These are phyloP conservation scores for Onychomys leucogaster DNA, from an alignment of 2,797 vertebrate genomes.

Conservation along the genomic window DNA sequence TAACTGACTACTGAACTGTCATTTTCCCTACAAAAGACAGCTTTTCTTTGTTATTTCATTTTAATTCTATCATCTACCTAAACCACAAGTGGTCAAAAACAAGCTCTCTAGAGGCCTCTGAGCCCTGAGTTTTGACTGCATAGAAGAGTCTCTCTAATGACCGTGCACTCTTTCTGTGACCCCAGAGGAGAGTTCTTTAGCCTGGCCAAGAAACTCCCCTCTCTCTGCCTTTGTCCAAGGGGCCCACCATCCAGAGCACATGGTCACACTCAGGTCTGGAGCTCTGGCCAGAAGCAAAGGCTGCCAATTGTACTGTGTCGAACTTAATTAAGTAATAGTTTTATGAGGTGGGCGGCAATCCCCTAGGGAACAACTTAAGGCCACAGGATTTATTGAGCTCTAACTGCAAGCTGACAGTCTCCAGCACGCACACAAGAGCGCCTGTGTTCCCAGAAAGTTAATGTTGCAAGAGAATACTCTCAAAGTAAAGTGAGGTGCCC, in stretches of 20 bases:
- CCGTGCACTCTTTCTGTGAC: slow-evolving; percentile 53
- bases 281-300: slow-evolving; percentile 58
- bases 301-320: slow-evolving; percentile 69
- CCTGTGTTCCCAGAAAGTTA: slow-evolving; percentile 28
- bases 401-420: slow-evolving; percentile 73
- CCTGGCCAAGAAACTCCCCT: background rate
- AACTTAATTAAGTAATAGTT: slow-evolving; percentile 86
- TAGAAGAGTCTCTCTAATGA: slow-evolving; percentile 17
- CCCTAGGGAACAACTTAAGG: slow-evolving; percentile 78
- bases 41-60: slow-evolving; percentile 66
- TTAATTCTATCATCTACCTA: background rate
- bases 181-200: slow-evolving; percentile 67
- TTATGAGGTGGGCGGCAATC: slow-evolving; percentile 84
- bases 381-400: slow-evolving; percentile 82
- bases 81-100: slow-evolving; percentile 24
- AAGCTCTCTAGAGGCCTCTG: slow-evolving; percentile 52
- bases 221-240: background rate
- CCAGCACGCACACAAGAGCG: slow-evolving; percentile 75
- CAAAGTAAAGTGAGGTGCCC: background rate
- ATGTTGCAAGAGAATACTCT: background rate
- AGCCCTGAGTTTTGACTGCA: accelerated
- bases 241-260: slow-evolving; percentile 19
- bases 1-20: background rate
- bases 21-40: background rate
- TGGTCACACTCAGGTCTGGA: slow-evolving; percentile 52